These are phyloP conservation scores for Scleropages formosus DNA, from an alignment of 2,797 vertebrate species.

Conservation along the genomic window DNA sequence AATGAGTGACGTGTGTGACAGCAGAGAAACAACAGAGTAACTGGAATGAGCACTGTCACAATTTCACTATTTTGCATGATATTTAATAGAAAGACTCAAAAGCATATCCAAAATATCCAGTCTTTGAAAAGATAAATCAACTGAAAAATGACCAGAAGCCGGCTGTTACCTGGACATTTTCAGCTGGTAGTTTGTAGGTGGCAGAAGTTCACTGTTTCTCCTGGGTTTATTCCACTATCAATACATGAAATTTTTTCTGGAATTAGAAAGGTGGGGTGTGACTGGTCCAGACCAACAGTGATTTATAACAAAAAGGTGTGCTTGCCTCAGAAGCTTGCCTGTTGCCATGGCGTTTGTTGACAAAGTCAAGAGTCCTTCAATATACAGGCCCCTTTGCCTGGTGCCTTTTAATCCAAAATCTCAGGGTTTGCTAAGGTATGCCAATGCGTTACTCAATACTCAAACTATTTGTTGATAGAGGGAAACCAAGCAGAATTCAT, in stretches of 20 bases:
- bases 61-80: neutral
- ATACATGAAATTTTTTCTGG: constrained; percentile 11
- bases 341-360: constrained; percentile 26
- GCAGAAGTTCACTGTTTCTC: neutral
- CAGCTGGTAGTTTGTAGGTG: neutral
- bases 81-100: neutral
- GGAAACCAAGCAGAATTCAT: constrained; percentile 44
- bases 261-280: constrained; percentile 24
- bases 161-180: neutral
- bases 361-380: constrained; percentile 34
- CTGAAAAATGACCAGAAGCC: neutral
- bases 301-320: constrained; percentile 28
- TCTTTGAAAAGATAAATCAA: constrained; percentile 8
- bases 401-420: constrained; percentile 23
- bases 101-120: neutral
- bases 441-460: constrained; percentile 43
- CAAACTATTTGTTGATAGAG: constrained; percentile 42
- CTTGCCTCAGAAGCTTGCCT: constrained; percentile 29
- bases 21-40: too few relatives aligned
- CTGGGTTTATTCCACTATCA: neutral
- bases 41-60: too few relatives aligned
- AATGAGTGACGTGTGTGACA: too few relatives aligned
- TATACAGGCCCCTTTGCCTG: constrained; percentile 15
- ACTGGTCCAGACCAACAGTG: constrained; percentile 28
- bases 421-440: constrained; percentile 38